Percentiles rank a stretch among this genome's conserved stretches.
Evolutionary conservation across 2,113 vertebrate species (phyloP).

Genomic region (Meleagris gallopavo): DNA sequence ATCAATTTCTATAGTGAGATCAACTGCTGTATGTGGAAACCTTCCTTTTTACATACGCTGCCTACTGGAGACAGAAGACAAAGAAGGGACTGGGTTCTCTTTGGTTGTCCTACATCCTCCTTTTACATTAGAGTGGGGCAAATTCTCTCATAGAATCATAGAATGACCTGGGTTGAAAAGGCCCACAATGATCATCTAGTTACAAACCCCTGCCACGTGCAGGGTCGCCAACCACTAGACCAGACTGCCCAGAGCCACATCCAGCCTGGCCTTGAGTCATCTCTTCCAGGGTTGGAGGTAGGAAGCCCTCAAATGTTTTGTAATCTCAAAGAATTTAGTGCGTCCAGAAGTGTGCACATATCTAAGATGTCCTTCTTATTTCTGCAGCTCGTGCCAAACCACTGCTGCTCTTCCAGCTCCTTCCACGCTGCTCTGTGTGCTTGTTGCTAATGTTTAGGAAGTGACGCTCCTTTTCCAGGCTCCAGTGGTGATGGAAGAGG

Average conservation of each 20-base stretch:
- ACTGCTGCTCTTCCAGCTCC: neutral
- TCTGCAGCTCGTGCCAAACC: rapidly evolving
- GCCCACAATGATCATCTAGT: too few species aligned
- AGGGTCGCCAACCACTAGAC: too few species aligned
- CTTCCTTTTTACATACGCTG: neutral
- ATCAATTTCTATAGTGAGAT: rapidly evolving
- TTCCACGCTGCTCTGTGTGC: rapidly evolving
- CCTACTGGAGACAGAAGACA: neutral
- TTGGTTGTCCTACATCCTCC: neutral
- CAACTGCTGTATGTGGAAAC: neutral
- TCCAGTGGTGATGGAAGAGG: neutral
- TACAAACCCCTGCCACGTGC: too few species aligned
- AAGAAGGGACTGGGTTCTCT: neutral
- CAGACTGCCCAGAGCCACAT: too few species aligned
- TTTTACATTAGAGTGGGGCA: neutral
- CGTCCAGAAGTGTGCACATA: neutral
- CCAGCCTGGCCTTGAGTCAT: too few species aligned
- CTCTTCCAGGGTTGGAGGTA: neutral
- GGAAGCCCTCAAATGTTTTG: neutral
- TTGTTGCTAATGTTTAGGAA: rapidly evolving
- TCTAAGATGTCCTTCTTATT: neutral
- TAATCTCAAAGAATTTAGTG: neutral
- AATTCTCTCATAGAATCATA: neutral
- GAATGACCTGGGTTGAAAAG: too few species aligned
- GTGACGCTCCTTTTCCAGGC: neutral